phyloP scores from a whole-genome alignment of 2,888 invertebrate genomes.

The Andrena marginata region DNA sequence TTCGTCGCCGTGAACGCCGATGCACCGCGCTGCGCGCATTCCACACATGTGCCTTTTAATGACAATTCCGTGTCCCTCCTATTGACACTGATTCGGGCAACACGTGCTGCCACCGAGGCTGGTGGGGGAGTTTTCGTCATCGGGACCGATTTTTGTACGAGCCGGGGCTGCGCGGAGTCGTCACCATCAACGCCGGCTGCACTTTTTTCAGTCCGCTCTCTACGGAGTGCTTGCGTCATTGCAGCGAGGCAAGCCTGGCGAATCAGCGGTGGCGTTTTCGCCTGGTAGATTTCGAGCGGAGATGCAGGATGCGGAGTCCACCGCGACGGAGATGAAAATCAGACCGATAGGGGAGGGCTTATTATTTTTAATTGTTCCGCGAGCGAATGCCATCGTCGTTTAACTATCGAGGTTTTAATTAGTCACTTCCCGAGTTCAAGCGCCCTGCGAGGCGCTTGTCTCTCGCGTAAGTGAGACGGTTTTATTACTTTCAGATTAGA shows the following conservation, averaged over 20 bases:
- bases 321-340: background rate
- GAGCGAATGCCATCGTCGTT: slow-evolving; percentile 50
- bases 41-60: slow-evolving; percentile 75
- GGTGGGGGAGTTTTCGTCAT: slow-evolving; percentile 15
- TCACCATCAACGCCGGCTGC: background rate
- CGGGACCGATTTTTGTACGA: background rate
- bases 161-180: background rate
- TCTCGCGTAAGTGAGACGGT: slow-evolving; percentile 2
- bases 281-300: background rate
- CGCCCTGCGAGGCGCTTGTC: slow-evolving; percentile 20
- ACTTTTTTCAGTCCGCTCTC: background rate
- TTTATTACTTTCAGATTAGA: background rate
- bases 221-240: too few species aligned
- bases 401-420: slow-evolving; percentile 57
- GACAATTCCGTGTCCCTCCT: slow-evolving; percentile 73
- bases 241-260: background rate
- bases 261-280: background rate
- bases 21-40: slow-evolving; percentile 60
- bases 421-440: slow-evolving; percentile 59
- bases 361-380: slow-evolving; percentile 51
- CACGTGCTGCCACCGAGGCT: slow-evolving; percentile 63
- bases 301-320: background rate
- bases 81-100: slow-evolving; percentile 76
- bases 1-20: slow-evolving; percentile 37
- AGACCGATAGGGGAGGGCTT: slow-evolving; percentile 15